These are phyloP conservation scores for Apodemia mormo DNA, from an alignment of 2,888 invertebrate species.

Conservation along the genomic window DNA sequence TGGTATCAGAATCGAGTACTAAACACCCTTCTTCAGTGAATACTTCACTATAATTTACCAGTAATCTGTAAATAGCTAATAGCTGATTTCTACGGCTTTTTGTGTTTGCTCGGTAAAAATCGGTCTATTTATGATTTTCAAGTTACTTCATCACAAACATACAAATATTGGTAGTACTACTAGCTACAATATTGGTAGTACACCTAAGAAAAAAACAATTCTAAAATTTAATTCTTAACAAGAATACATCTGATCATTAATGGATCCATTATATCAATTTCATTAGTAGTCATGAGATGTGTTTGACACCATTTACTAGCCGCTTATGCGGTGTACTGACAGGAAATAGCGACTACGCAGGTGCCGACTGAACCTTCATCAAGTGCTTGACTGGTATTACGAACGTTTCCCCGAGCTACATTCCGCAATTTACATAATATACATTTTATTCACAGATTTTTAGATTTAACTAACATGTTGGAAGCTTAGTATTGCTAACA, in stretches of 20 bases:
- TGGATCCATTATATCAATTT: conserved; percentile 30
- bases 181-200: too few relatives aligned
- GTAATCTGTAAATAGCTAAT: too few relatives aligned
- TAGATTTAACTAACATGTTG: conserved; percentile 56
- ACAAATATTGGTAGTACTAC: too few relatives aligned
- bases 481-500: background rate
- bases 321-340: conserved; percentile 45
- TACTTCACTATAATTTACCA: too few relatives aligned
- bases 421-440: conserved; percentile 67
- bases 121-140: too few relatives aligned
- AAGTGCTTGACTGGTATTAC: conserved; percentile 79
- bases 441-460: conserved; percentile 72
- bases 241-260: conserved; percentile 16
- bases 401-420: conserved; percentile 73
- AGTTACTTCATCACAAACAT: too few relatives aligned
- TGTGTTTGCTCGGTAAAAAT: too few relatives aligned
- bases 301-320: conserved; percentile 36
- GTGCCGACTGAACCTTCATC: conserved; percentile 65
- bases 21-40: too few relatives aligned
- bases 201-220: too few relatives aligned
- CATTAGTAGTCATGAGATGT: conserved; percentile 30
- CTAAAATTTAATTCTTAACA: background rate
- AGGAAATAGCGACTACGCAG: conserved; percentile 45
- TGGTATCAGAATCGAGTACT: too few relatives aligned
- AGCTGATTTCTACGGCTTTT: too few relatives aligned